phyloP scores from a whole-genome alignment of 2,113 vertebrate genomes.

The Chloropsis cyanopogon region DNA sequence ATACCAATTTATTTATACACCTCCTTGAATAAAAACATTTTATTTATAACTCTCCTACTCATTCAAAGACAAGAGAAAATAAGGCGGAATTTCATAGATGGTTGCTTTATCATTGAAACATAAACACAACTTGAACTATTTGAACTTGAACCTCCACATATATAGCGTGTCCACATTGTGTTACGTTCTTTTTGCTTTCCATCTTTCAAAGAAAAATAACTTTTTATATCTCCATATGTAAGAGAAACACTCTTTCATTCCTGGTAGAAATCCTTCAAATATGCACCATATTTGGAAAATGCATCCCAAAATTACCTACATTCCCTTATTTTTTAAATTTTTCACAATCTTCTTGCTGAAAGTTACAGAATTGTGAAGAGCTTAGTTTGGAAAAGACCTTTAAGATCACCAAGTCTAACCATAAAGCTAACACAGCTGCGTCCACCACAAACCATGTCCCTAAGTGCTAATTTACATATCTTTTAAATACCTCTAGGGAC shows the following conservation, averaged over 20 bases:
- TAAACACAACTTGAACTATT: slow-evolving; percentile 13
- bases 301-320: neutral
- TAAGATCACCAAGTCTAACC: neutral
- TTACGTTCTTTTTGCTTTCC: neutral
- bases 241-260: neutral
- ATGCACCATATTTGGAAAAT: neutral
- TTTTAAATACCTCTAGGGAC: neutral
- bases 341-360: neutral
- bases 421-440: neutral
- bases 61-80: slow-evolving; percentile 59
- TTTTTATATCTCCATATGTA: neutral
- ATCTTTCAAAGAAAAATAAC: neutral
- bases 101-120: slow-evolving; percentile 18
- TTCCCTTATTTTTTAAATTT: neutral
- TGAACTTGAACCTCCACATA: neutral
- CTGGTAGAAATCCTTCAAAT: neutral
- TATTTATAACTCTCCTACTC: slow-evolving; percentile 69
- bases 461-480: neutral
- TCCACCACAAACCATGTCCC: neutral
- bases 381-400: neutral
- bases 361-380: neutral
- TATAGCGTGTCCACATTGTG: neutral
- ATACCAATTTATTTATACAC: slow-evolving; percentile 75
- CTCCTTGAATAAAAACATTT: slow-evolving; percentile 73
- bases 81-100: slow-evolving; percentile 10